These are phyloP conservation scores for Sinotaia quadrata DNA, from an alignment of 2,888 invertebrate species.

Conservation along the genomic window DNA sequence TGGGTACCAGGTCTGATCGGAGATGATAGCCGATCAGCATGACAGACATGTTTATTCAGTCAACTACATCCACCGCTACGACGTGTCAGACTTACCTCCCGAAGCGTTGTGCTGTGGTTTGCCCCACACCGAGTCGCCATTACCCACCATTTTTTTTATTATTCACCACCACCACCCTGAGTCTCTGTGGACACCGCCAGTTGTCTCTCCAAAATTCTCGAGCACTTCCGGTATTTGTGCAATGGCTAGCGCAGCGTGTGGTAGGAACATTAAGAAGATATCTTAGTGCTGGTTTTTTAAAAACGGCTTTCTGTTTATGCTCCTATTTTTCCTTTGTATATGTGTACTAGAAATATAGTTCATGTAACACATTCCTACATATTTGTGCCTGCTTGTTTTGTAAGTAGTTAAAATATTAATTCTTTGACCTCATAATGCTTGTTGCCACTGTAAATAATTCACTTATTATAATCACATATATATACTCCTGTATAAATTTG, in stretches of 20 bases:
- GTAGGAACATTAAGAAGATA: too few species aligned
- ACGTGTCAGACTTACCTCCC: slow-evolving; percentile 14
- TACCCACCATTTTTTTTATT: slow-evolving; percentile 19
- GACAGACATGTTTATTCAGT: slow-evolving; percentile 10
- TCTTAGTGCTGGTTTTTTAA: too few species aligned
- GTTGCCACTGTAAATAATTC: too few species aligned
- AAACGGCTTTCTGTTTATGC: too few species aligned
- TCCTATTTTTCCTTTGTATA: too few species aligned
- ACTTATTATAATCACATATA: too few species aligned
- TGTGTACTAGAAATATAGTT: too few species aligned
- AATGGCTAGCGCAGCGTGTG: background rate
- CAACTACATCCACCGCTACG: slow-evolving; percentile 10
- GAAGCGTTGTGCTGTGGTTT: background rate
- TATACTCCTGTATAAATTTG: too few species aligned
- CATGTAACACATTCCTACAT: too few species aligned
- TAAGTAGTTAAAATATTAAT: too few species aligned
- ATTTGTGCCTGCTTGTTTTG: too few species aligned
- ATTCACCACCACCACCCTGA: slow-evolving; percentile 16
- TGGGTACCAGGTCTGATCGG: background rate
- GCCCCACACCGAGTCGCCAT: slow-evolving; percentile 8
- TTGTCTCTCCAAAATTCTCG: background rate
- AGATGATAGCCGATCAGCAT: slow-evolving; percentile 5
- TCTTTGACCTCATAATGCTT: too few species aligned
- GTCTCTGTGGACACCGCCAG: background rate
- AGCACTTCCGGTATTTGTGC: background rate